These are phyloP conservation scores for Phortica magna DNA, from an alignment of 2,888 invertebrate species.

Conservation along the genomic window DNA sequence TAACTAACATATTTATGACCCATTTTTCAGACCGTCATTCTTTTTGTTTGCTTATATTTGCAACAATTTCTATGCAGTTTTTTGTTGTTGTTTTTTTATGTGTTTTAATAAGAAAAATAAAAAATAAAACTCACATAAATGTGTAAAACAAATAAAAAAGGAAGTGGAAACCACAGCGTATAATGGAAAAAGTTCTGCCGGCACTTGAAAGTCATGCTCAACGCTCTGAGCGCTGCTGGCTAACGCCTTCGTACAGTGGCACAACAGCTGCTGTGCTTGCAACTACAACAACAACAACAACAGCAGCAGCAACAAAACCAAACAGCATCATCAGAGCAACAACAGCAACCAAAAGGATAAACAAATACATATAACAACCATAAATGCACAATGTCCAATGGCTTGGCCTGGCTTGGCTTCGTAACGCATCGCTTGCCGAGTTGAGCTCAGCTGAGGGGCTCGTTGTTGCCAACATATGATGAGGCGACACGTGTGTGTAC, in stretches of 20 bases:
- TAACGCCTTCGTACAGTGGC: constrained; percentile 35
- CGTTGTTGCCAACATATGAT: background rate
- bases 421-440: background rate
- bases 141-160: constrained; percentile 52
- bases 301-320: background rate
- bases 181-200: constrained; percentile 67
- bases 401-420: background rate
- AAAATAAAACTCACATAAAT: constrained; percentile 33
- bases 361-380: constrained; percentile 1
- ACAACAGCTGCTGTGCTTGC: constrained; percentile 40
- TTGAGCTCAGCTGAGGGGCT: background rate
- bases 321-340: background rate
- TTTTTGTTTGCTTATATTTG: background rate
- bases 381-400: constrained; percentile 25
- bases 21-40: background rate
- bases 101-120: constrained; percentile 9
- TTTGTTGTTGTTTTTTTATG: background rate
- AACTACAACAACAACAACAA: constrained; percentile 17
- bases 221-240: constrained; percentile 53
- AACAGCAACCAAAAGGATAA: background rate
- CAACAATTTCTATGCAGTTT: background rate
- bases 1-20: constrained; percentile 30
- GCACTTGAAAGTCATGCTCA: constrained; percentile 63
- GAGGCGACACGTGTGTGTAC: background rate
- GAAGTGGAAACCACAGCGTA: constrained; percentile 71